phyloP scores from a whole-genome alignment of 2,113 vertebrate genomes.

The Chloropsis cyanopogon region DNA sequence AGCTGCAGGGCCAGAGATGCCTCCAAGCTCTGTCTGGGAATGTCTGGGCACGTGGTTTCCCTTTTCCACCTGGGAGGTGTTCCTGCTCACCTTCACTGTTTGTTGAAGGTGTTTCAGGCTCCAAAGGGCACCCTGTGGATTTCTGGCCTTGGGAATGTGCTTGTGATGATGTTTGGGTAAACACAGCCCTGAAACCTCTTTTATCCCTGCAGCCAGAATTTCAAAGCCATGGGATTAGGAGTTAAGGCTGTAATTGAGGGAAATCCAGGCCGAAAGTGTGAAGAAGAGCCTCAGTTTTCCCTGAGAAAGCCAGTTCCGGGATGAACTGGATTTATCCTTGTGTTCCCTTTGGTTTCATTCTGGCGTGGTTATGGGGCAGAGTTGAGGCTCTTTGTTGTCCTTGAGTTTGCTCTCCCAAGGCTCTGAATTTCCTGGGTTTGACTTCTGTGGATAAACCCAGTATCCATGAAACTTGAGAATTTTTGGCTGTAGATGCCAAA shows the following conservation, averaged over 20 bases:
- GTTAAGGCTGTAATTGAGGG: background rate
- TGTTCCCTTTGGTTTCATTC: background rate
- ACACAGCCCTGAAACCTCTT: background rate
- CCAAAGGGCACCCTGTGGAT: background rate
- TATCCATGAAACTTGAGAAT: fast-evolving
- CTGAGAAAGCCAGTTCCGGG: background rate
- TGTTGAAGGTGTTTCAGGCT: background rate
- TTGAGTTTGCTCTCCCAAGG: background rate
- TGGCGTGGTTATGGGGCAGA: fast-evolving
- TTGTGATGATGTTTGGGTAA: background rate
- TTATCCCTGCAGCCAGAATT: background rate
- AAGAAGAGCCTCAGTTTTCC: background rate
- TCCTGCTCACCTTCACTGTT: background rate
- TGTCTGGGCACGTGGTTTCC: background rate
- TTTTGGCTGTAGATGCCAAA: background rate
- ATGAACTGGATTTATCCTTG: background rate
- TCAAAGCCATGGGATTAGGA: background rate
- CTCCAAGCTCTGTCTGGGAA: background rate
- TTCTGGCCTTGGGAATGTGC: background rate
- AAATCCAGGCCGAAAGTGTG: background rate
- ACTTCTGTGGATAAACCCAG: background rate
- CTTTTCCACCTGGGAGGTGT: background rate
- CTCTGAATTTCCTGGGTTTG: background rate
- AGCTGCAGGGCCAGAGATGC: background rate
- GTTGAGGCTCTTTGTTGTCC: background rate